A percentile compares a stretch with the other conserved stretches of the same genome.
phyloP scores from a whole-genome alignment of 2,797 vertebrate genomes.

The Dallia pectoralis region DNA sequence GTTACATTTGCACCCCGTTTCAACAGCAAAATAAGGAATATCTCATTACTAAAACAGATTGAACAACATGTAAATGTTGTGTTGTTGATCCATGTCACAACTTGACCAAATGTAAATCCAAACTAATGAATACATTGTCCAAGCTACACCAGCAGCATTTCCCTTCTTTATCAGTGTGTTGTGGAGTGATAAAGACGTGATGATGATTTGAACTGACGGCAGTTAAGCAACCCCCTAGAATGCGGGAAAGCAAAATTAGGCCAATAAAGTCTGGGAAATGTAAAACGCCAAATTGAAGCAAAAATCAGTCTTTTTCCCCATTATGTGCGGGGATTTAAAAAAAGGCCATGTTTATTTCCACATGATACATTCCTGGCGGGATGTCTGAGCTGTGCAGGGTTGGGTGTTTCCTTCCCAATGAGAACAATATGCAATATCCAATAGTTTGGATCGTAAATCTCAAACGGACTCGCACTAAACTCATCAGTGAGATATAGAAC shows the following conservation, averaged over 20 bases:
- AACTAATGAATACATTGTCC: no score
- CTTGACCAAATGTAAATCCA: no score
- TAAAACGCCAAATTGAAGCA: neutral
- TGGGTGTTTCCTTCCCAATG: conserved; percentile 21
- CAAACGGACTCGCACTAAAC: conserved; percentile 24
- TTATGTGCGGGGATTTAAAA: neutral
- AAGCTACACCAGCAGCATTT: neutral
- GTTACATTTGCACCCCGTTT: no score
- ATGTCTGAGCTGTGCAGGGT: conserved; percentile 21
- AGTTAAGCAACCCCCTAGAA: neutral
- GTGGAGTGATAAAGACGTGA: neutral
- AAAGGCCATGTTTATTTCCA: conserved; percentile 4
- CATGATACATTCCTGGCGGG: conserved; percentile 28
- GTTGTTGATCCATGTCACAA: no score
- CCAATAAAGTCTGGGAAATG: conserved; percentile 11
- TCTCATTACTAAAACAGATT: no score
- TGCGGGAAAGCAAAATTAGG: neutral
- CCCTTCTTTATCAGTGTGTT: neutral
- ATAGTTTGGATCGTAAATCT: conserved; percentile 11
- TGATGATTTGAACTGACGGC: neutral
- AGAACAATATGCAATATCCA: conserved; percentile 42
- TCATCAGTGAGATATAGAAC: conserved; percentile 26
- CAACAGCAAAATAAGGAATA: no score
- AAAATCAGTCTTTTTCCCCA: neutral
- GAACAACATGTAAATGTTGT: no score